Evolutionary conservation across 2,797 vertebrate species (phyloP).

Genomic region (Hypotaenidia philippensis): DNA sequence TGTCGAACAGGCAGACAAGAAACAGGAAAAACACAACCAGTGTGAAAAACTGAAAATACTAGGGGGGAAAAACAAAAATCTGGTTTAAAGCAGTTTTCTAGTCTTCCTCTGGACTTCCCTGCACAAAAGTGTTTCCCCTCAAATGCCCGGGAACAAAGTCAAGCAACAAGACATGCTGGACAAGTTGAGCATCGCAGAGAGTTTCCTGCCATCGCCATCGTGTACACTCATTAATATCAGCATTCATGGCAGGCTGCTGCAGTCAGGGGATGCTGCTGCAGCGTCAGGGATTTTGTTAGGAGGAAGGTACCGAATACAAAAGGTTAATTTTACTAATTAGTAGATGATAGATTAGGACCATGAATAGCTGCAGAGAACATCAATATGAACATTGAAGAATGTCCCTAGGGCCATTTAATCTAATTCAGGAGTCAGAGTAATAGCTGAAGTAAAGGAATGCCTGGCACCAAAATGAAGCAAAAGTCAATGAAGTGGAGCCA

Average conservation of each 20-base stretch:
- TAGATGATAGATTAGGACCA: constrained; percentile 58
- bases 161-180: not conserved
- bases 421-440: constrained; percentile 47
- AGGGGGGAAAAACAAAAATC: not conserved
- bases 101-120: not conserved
- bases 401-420: constrained; percentile 38
- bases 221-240: not conserved
- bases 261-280: constrained; percentile 21
- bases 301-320: constrained; percentile 38
- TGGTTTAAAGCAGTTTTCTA: not conserved
- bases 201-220: not conserved
- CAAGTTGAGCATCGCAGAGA: not conserved
- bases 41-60: not conserved
- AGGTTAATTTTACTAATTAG: constrained; percentile 72
- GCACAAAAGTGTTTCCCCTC: not conserved
- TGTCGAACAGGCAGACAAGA: not conserved
- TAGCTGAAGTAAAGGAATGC: constrained; percentile 44
- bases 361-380: constrained; percentile 44
- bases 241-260: not conserved
- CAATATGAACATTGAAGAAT: constrained; percentile 43
- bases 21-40: not conserved
- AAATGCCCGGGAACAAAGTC: not conserved
- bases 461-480: constrained; percentile 33
- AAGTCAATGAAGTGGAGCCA: constrained; percentile 43
- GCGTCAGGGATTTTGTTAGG: constrained; percentile 38